phyloP scores from a whole-genome alignment of 2,888 invertebrate genomes.

The Tridacna gigas region DNA sequence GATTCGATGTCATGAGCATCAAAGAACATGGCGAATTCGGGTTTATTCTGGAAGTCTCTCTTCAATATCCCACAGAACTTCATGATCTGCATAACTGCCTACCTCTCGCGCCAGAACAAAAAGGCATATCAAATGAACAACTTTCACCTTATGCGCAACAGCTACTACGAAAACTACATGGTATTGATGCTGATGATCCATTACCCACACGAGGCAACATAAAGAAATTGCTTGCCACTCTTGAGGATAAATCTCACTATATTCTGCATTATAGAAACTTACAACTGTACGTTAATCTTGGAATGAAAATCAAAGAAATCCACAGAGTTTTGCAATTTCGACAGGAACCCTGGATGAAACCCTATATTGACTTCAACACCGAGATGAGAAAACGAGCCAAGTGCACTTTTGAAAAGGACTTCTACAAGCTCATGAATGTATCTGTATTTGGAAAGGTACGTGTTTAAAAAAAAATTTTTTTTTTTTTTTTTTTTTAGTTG shows the following conservation, averaged over 20 bases:
- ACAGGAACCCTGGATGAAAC: conserved; percentile 78
- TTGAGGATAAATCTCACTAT: conserved; percentile 19
- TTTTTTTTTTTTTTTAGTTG: no score
- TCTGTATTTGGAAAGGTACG: conserved; percentile 83
- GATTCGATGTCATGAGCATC: conserved; percentile 29
- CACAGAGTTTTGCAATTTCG: conserved; percentile 78
- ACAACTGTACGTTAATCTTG: conserved; percentile 39
- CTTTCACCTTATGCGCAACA: conserved; percentile 31
- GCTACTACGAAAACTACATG: conserved; percentile 29
- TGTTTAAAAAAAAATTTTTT: no score
- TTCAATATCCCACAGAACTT: conserved; percentile 18
- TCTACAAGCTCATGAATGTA: conserved; percentile 75
- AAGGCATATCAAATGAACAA: conserved; percentile 1
- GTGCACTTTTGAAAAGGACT: conserved; percentile 76
- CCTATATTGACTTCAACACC: conserved; percentile 79
- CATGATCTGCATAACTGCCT: conserved; percentile 34
- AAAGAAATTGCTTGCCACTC: conserved; percentile 14
- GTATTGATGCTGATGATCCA: not conserved
- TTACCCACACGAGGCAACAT: conserved; percentile 11
- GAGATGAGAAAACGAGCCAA: conserved; percentile 58
- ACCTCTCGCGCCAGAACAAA: conserved; percentile 30
- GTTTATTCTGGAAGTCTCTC: conserved; percentile 34
- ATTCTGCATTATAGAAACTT: conserved; percentile 28
- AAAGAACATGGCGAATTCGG: conserved; percentile 26
- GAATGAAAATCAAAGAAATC: conserved; percentile 71